A percentile compares a stretch with the other conserved stretches of the same genome.
Conservation (phyloP, 1,140 invertebrate genomes). For the Drosophila rhopaloa region DNA sequence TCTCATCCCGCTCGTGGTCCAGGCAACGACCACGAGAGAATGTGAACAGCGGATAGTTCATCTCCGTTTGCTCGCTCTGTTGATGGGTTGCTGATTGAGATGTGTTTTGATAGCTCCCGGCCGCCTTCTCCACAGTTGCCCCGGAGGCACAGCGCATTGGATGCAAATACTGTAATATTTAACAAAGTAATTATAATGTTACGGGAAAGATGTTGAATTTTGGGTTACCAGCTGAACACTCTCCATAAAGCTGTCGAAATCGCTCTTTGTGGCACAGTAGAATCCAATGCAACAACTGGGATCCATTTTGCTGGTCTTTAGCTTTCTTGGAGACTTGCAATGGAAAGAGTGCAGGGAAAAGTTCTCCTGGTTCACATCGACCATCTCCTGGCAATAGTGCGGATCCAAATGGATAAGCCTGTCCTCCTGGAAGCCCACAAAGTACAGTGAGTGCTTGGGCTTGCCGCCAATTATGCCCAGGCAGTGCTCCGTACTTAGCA, state of each 20-base stretch:
- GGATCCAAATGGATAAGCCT: constrained; percentile 96
- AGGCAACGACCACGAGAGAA: constrained; percentile 89
- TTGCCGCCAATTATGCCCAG: constrained; percentile 96
- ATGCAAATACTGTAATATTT: constrained; percentile 86
- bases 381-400: constrained; percentile 95
- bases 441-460: constrained; percentile 96
- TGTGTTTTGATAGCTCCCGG: constrained; percentile 7
- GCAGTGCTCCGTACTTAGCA: constrained; percentile 92
- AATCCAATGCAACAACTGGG: constrained; percentile 97
- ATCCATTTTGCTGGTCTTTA: constrained; percentile 95
- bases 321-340: constrained; percentile 94
- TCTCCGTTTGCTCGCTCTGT: constrained; percentile 84
- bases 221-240: constrained; percentile 87
- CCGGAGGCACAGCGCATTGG: constrained; percentile 85
- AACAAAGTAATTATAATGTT: neutral
- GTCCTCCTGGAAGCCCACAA: constrained; percentile 96
- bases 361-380: constrained; percentile 91
- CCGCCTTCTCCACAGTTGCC: constrained; percentile 51
- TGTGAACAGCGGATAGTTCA: constrained; percentile 92
- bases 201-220: neutral
- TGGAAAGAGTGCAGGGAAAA: constrained; percentile 92
- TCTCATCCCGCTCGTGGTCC: constrained; percentile 85
- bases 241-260: constrained; percentile 92
- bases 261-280: constrained; percentile 90
- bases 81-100: constrained; percentile 28